Evolutionary conservation across 2,888 invertebrate genomes (phyloP).

Genomic region (Watsonalla cultraria): DNA sequence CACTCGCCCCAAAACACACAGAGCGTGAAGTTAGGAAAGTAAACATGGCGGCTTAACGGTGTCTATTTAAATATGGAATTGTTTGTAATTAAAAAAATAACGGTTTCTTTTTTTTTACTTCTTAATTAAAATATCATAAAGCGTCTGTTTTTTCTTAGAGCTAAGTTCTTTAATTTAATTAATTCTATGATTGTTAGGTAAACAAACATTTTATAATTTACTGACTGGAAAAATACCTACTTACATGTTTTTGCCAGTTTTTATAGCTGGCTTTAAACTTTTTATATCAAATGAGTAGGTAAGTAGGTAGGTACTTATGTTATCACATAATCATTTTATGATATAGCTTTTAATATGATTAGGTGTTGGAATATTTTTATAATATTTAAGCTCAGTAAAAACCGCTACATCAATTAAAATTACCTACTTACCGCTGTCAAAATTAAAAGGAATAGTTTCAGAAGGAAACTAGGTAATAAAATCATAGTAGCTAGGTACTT

Average conservation of each 20-base stretch:
- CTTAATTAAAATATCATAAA: background rate
- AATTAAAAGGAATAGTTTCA: too few relatives aligned
- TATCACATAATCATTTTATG: background rate
- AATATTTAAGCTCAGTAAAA: too few relatives aligned
- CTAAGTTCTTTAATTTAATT: background rate
- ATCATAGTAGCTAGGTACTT: too few relatives aligned
- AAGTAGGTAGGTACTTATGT: background rate
- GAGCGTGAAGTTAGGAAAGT: constrained; percentile 52
- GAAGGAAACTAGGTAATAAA: too few relatives aligned
- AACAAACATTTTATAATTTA: background rate
- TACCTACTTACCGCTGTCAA: too few relatives aligned
- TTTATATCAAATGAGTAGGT: background rate
- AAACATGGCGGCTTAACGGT: constrained; percentile 53
- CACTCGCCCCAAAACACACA: constrained; percentile 36
- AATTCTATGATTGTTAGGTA: background rate
- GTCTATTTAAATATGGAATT: constrained; percentile 4
- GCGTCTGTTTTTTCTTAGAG: background rate
- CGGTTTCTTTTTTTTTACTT: background rate
- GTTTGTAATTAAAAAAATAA: constrained; percentile 10
- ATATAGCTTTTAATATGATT: too few relatives aligned
- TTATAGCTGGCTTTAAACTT: background rate
- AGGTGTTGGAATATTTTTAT: too few relatives aligned
- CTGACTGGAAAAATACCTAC: background rate
- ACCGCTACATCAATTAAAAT: too few relatives aligned
- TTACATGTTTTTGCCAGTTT: background rate